A percentile compares a stretch with the other conserved stretches of the same genome.
Evolutionary conservation across 2,888 invertebrate species (phyloP).

Genomic region (Chrysina gloriosa): DNA sequence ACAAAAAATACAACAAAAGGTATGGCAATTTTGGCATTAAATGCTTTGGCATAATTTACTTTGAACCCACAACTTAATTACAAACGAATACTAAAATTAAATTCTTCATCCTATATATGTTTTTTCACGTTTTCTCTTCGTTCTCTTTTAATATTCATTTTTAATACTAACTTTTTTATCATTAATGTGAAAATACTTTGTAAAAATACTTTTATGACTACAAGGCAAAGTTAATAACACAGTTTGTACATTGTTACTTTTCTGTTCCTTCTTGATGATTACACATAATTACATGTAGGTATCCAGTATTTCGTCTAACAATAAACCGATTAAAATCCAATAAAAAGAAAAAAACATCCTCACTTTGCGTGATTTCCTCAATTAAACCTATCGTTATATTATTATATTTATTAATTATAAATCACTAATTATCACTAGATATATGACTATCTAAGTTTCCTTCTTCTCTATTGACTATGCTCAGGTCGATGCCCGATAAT

Average conservation of each 20-base stretch:
- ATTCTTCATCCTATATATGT: conserved; percentile 26
- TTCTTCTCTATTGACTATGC: conserved; percentile 45
- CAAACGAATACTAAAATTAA: conserved; percentile 55
- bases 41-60: conserved; percentile 65
- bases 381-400: conserved; percentile 31
- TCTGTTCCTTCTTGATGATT: no score
- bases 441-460: conserved; percentile 56
- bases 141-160: conserved; percentile 26
- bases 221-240: conserved; percentile 53
- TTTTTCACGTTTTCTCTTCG: not conserved
- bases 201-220: conserved; percentile 63
- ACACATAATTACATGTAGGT: no score
- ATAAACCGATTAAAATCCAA: conserved; percentile 23
- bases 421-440: conserved; percentile 60
- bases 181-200: conserved; percentile 63
- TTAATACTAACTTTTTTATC: conserved; percentile 44
- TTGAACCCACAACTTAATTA: conserved; percentile 57
- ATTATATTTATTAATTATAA: conserved; percentile 25
- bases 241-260: conserved; percentile 50
- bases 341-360: conserved; percentile 15
- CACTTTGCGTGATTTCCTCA: not conserved
- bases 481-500: conserved; percentile 41
- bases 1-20: conserved; percentile 59
- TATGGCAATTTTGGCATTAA: conserved; percentile 67
- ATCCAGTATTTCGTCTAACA: conserved; percentile 15